Evolutionary conservation across 2,888 invertebrate species (phyloP).

Genomic region (Mystacides longicornis): DNA sequence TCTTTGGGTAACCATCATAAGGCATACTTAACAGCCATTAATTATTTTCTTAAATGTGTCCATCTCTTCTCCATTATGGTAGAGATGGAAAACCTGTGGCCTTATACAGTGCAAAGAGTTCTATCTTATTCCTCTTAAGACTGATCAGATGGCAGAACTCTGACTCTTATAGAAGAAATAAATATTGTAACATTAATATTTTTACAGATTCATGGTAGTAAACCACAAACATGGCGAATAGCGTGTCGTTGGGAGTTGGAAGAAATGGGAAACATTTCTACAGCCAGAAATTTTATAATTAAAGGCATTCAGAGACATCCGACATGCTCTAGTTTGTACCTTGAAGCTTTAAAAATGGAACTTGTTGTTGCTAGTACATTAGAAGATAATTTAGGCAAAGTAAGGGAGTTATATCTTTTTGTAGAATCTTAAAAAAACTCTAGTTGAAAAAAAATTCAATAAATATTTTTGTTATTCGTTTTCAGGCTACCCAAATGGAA

Average conservation of each 20-base stretch:
- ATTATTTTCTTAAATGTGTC: too few species aligned
- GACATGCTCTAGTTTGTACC: conserved; percentile 58
- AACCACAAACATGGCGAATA: conserved; percentile 68
- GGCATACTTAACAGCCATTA: too few species aligned
- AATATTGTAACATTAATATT: background rate
- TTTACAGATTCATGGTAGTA: conserved; percentile 61
- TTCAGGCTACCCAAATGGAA: conserved; percentile 44
- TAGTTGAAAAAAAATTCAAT: background rate
- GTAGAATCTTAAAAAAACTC: background rate
- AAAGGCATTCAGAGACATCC: conserved; percentile 72
- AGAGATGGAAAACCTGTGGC: too few species aligned
- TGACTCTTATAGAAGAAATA: too few species aligned
- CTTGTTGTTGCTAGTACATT: conserved; percentile 31
- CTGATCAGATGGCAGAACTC: too few species aligned
- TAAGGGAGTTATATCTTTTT: background rate
- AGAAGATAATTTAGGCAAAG: background rate
- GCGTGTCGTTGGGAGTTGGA: conserved; percentile 75
- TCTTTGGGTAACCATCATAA: too few species aligned
- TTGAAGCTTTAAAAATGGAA: conserved; percentile 53
- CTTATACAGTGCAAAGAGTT: too few species aligned
- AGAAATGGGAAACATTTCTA: conserved; percentile 57
- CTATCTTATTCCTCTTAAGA: too few species aligned
- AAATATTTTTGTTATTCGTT: conserved; percentile 17
- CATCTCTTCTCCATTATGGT: too few species aligned
- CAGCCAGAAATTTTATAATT: conserved; percentile 63